These are phyloP conservation scores for Drosophila jambulina DNA, from an alignment of 1,140 invertebrate genomes.

Conservation along the genomic window DNA sequence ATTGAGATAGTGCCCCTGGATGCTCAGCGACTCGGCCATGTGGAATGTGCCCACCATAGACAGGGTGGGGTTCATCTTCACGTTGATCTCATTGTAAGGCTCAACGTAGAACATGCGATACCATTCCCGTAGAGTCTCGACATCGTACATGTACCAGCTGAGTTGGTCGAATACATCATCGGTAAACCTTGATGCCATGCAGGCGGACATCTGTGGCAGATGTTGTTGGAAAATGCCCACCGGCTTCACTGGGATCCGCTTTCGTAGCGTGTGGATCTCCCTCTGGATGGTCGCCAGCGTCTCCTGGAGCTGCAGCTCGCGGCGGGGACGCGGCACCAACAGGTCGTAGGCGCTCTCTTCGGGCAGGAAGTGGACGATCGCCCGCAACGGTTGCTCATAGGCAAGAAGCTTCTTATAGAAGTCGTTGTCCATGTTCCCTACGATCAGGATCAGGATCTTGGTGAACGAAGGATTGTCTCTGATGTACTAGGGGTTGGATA, in stretches of 20 bases:
- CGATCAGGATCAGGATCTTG: constrained; percentile 53
- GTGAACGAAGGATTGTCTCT: constrained; percentile 44
- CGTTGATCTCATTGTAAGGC: constrained; percentile 53
- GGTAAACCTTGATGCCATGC: constrained; percentile 54
- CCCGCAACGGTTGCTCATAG: constrained; percentile 47
- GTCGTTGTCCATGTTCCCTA: constrained; percentile 46
- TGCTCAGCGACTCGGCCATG: constrained; percentile 50
- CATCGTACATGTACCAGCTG: constrained; percentile 69
- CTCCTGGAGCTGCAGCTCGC: constrained; percentile 34
- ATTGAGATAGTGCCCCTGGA: constrained; percentile 65
- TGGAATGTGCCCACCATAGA: constrained; percentile 34
- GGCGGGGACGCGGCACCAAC: constrained; percentile 68
- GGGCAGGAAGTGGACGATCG: constrained; percentile 70
- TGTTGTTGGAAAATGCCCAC: constrained; percentile 71
- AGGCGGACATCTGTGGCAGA: constrained; percentile 70
- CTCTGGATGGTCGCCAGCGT: constrained; percentile 56
- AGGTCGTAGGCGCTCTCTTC: constrained; percentile 64
- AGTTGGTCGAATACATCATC: constrained; percentile 70
- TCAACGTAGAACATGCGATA: constrained; percentile 64
- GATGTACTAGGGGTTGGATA: constrained; percentile 48
- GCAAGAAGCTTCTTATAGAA: constrained; percentile 56
- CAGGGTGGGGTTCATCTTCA: constrained; percentile 41
- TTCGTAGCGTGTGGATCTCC: constrained; percentile 51
- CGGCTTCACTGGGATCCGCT: constrained; percentile 40
- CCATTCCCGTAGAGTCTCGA: constrained; percentile 62